A percentile compares a stretch with the other conserved stretches of the same genome.
These are phyloP conservation scores for Temnopleurus reevesii DNA, from an alignment of 53 echinoderm and acorn worm species.

Conservation along the genomic window DNA sequence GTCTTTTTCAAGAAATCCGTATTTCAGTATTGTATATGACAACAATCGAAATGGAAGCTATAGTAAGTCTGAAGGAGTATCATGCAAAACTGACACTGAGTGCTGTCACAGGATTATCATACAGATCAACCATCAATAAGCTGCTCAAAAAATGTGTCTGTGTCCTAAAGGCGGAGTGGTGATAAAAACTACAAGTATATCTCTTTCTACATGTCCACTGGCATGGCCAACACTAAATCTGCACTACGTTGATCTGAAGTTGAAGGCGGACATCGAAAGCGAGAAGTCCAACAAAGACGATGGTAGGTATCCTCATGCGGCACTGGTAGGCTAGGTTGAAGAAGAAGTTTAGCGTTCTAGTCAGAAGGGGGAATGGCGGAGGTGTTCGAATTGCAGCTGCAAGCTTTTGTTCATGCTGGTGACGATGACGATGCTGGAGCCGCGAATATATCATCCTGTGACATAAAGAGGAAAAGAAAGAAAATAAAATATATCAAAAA, in stretches of 20 bases:
- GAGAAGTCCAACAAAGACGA: slow-evolving; percentile 81
- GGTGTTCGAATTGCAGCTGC: background rate
- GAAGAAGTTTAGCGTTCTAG: slow-evolving; percentile 90
- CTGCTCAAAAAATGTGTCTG: background rate
- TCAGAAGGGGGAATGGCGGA: slow-evolving; percentile 56
- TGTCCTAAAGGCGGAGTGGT: background rate
- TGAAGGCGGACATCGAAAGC: slow-evolving; percentile 89
- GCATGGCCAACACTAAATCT: slow-evolving; percentile 21
- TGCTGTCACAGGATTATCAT: background rate
- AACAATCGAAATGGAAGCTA: too few relatives aligned
- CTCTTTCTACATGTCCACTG: background rate
- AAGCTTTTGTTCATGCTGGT: background rate
- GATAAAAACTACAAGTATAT: background rate
- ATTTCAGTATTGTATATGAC: too few relatives aligned
- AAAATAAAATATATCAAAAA: too few relatives aligned
- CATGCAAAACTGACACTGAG: background rate
- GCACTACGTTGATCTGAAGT: slow-evolving; percentile 78
- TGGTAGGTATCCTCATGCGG: slow-evolving; percentile 83
- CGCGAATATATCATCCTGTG: slow-evolving; percentile 1
- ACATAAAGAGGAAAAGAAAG: background rate
- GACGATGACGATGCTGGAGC: slow-evolving; percentile 5
- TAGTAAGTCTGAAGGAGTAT: too few relatives aligned
- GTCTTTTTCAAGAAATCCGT: too few relatives aligned
- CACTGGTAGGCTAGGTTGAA: slow-evolving; percentile 94
- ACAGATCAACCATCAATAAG: background rate